Percentiles rank a stretch among this genome's conserved stretches.
These are phyloP conservation scores for Pseudocheirus occidentalis DNA, from an alignment of 2,797 vertebrate genomes.

Conservation along the genomic window DNA sequence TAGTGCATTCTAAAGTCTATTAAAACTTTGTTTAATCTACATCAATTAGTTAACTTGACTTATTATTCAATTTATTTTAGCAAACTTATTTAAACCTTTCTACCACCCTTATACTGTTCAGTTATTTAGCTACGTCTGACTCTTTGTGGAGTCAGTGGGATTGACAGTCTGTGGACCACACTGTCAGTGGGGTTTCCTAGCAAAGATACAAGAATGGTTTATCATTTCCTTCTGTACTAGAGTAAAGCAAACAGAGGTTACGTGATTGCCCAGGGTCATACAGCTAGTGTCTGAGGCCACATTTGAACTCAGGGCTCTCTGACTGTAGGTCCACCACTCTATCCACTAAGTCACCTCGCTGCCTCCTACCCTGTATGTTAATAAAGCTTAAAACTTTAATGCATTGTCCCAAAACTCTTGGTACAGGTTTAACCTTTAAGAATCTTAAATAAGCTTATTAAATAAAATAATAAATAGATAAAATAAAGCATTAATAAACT, in stretches of 20 bases:
- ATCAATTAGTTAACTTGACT: not conserved
- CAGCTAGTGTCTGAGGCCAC: not conserved
- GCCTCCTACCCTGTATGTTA: not conserved
- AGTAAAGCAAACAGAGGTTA: not conserved
- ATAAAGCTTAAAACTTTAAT: not conserved
- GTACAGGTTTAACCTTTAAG: not conserved
- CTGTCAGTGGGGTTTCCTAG: not conserved
- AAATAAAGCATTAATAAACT: not conserved
- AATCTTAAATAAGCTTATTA: not conserved
- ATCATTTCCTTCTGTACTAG: too few relatives aligned
- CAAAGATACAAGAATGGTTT: too few relatives aligned
- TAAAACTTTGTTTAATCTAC: not conserved
- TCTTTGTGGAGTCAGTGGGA: too few relatives aligned
- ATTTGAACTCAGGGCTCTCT: too few relatives aligned
- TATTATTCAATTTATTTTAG: not conserved
- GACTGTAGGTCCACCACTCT: not conserved
- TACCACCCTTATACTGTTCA: not conserved
- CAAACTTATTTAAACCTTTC: not conserved
- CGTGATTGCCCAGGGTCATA: not conserved
- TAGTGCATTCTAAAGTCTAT: not conserved
- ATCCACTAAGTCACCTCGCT: not conserved
- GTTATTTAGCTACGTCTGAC: not conserved
- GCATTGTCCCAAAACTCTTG: not conserved
- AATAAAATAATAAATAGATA: not conserved
- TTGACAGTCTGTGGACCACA: too few relatives aligned